Conservation (phyloP, 2,797 vertebrate genomes). For the Phylloscopus collybita region DNA sequence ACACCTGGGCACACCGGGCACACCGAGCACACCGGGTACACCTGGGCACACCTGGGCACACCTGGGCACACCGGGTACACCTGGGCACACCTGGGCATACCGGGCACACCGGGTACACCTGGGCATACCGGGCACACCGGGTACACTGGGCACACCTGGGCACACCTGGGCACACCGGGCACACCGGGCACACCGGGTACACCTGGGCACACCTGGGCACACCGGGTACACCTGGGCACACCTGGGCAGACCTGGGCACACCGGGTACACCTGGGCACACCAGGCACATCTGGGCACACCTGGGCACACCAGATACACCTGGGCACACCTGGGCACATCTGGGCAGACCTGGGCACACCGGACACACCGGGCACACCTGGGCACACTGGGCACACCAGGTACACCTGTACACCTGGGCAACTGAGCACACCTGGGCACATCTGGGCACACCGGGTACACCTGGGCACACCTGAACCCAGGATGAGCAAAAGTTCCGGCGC, state of each 20-base stretch:
- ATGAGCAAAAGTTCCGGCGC: fast-evolving
- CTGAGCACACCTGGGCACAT: not conserved
- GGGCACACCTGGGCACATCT: not conserved
- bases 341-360: not conserved
- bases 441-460: not conserved
- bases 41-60: no score
- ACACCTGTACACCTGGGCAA: no score
- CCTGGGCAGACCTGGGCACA: not conserved
- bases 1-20: not conserved
- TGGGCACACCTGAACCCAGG: not conserved
- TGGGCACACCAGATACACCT: not conserved
- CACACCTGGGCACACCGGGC: not conserved
- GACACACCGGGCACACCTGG: not conserved
- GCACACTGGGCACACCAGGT: no score
- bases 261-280: not conserved
- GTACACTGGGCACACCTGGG: not conserved
- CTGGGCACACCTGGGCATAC: no score
- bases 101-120: not conserved
- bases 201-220: no score
- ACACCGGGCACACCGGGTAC: no score
- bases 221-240: not conserved
- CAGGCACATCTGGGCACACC: not conserved
- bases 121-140: not conserved
- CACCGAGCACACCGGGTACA: not conserved
- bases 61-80: no score